These are phyloP conservation scores for Panurus biarmicus DNA, from an alignment of 2,113 vertebrate genomes.

Conservation along the genomic window DNA sequence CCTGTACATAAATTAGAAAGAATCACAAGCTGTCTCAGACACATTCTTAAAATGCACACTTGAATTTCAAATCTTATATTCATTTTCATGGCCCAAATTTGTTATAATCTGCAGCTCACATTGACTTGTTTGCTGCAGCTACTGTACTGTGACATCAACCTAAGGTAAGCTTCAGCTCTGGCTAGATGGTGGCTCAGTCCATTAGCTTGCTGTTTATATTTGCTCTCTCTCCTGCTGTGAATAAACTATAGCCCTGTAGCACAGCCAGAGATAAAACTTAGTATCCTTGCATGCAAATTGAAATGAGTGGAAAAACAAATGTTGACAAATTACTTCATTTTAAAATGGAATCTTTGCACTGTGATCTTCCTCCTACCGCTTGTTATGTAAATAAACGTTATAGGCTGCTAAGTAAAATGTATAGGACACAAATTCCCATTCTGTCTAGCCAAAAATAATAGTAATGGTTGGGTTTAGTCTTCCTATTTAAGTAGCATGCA, in stretches of 20 bases:
- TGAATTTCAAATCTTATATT: neutral
- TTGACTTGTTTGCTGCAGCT: conserved; percentile 1
- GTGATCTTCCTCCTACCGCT: neutral
- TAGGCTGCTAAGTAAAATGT: neutral
- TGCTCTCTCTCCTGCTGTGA: conserved; percentile 41
- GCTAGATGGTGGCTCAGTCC: conserved; percentile 4
- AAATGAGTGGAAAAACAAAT: conserved; percentile 11
- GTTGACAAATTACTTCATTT: conserved; percentile 28
- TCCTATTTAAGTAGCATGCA: neutral
- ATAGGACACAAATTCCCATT: neutral
- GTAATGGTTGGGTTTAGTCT: neutral
- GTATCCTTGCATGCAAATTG: conserved; percentile 14
- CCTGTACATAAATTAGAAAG: neutral
- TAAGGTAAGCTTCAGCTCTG: conserved; percentile 2
- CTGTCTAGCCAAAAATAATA: neutral
- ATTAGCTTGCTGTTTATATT: conserved; percentile 52
- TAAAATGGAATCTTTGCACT: neutral
- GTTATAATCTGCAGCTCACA: neutral
- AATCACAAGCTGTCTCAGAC: neutral
- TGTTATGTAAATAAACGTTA: neutral
- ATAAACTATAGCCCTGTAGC: conserved; percentile 31
- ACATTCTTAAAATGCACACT: neutral
- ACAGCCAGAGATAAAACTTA: conserved; percentile 22
- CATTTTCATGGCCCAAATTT: neutral
- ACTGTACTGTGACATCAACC: neutral